phyloP scores from a whole-genome alignment of 2,113 vertebrate species.

The Cygnus atratus region DNA sequence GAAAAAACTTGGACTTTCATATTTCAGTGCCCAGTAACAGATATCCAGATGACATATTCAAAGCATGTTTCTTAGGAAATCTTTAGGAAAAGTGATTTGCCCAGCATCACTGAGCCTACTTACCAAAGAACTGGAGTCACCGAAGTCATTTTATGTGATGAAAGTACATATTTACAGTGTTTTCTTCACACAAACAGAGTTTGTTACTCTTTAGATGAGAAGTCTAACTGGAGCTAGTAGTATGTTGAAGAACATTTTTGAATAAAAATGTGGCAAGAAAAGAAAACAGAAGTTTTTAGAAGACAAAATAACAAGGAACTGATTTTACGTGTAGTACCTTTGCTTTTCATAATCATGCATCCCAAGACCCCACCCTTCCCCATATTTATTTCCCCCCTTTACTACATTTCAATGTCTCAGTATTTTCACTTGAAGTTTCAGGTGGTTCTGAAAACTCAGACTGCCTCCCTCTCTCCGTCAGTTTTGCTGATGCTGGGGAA shows the following conservation, averaged over 20 bases:
- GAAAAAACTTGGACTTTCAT: background rate
- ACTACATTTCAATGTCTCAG: background rate
- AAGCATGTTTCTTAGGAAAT: background rate
- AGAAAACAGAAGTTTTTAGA: background rate
- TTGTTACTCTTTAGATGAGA: background rate
- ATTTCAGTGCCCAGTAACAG: background rate
- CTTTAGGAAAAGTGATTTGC: background rate
- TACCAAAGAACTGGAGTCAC: background rate
- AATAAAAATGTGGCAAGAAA: background rate
- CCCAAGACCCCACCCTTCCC: background rate
- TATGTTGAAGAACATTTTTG: background rate
- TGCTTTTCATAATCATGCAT: background rate
- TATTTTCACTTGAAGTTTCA: background rate
- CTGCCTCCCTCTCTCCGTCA: fast-evolving
- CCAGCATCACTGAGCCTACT: background rate
- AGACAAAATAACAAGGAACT: background rate
- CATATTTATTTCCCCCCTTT: background rate
- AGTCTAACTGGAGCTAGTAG: background rate
- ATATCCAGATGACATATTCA: background rate
- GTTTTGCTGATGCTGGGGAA: background rate
- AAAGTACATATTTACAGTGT: background rate
- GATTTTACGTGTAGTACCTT: background rate
- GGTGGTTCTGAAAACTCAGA: background rate
- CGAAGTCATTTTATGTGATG: background rate
- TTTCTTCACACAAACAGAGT: background rate